Percentiles rank a stretch among this genome's conserved stretches.
Conservation (phyloP, 2,888 invertebrate species). For the Diarsia rubi region DNA sequence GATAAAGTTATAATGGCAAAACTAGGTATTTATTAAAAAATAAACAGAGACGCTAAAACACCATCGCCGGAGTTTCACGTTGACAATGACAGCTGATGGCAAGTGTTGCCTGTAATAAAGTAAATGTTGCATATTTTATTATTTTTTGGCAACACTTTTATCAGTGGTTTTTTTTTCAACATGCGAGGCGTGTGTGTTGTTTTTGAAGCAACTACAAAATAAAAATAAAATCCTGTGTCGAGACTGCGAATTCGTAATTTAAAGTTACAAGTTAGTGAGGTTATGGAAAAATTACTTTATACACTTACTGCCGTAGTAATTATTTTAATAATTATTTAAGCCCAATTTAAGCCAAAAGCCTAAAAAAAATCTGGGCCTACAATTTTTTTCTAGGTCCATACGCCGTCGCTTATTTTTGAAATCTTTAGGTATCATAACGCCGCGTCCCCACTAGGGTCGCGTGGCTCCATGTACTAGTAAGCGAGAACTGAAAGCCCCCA, state of each 20-base stretch:
- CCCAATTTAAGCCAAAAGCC: too few relatives aligned
- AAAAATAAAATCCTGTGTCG: not conserved
- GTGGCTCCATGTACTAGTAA: too few relatives aligned
- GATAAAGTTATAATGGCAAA: slow-evolving; percentile 9
- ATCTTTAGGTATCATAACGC: too few relatives aligned
- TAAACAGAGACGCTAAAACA: slow-evolving; percentile 61
- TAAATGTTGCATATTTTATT: not conserved
- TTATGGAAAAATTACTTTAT: not conserved
- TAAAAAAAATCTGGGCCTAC: too few relatives aligned
- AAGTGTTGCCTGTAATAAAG: slow-evolving; percentile 13
- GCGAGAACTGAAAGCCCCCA: too few relatives aligned
- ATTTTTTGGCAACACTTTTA: not conserved
- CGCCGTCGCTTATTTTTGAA: too few relatives aligned
- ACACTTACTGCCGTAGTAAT: not conserved
- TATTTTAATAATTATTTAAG: too few relatives aligned
- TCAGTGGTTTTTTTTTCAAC: not conserved
- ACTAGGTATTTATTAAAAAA: slow-evolving; percentile 37
- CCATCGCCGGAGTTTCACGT: slow-evolving; percentile 64
- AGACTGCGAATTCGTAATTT: not conserved
- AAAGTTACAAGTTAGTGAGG: not conserved
- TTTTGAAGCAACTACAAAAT: not conserved
- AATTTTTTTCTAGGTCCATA: too few relatives aligned
- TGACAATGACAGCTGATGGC: slow-evolving; percentile 36
- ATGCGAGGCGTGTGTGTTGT: too few relatives aligned
- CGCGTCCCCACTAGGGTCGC: too few relatives aligned